A percentile compares a stretch with the other conserved stretches of the same genome.
Conservation (phyloP, 2,113 vertebrate species). For the Tangachromis dhanisi region DNA sequence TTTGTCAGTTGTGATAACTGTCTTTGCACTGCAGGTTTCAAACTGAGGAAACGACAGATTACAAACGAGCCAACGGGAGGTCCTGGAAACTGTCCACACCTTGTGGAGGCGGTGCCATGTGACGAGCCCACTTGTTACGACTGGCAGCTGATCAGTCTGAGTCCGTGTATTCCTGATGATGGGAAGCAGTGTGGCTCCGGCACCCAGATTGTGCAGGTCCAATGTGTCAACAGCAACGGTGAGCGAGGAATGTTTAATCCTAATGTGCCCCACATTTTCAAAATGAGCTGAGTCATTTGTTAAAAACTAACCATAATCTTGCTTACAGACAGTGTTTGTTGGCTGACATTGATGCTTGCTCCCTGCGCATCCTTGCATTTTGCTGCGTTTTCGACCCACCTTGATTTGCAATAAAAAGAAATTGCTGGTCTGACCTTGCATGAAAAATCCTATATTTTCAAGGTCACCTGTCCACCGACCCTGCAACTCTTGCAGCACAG, state of each 20-base stretch:
- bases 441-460: neutral
- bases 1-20: neutral
- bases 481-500: neutral
- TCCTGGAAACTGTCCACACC: constrained; percentile 85
- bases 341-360: neutral
- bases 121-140: constrained; percentile 88
- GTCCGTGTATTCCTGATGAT: constrained; percentile 81
- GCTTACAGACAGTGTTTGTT: neutral
- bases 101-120: constrained; percentile 90
- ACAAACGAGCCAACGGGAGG: constrained; percentile 83
- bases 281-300: neutral
- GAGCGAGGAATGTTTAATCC: constrained; percentile 33
- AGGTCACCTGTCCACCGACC: neutral
- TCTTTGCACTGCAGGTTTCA: constrained; percentile 77
- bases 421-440: neutral
- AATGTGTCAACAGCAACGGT: constrained; percentile 87
- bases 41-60: constrained; percentile 83
- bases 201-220: constrained; percentile 73
- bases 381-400: neutral
- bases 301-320: neutral
- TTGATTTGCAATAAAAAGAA: neutral
- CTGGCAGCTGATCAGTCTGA: constrained; percentile 79
- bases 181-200: constrained; percentile 82
- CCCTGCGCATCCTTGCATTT: neutral
- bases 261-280: neutral